These are phyloP conservation scores for Drosophila watanabei DNA, from an alignment of 1,140 invertebrate species.

Conservation along the genomic window DNA sequence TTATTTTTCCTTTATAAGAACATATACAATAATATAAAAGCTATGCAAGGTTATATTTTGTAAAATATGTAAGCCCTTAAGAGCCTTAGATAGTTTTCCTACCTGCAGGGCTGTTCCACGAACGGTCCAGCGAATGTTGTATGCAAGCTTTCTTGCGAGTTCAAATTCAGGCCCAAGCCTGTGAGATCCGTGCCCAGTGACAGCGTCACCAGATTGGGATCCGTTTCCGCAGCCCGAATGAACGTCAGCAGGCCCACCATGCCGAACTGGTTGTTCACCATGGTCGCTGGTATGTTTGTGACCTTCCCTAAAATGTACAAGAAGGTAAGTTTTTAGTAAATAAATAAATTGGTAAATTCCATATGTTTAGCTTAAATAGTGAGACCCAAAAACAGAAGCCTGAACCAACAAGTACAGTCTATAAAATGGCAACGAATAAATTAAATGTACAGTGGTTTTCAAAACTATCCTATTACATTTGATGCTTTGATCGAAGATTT, in stretches of 20 bases:
- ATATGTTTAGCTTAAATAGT: neutral
- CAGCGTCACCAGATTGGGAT: constrained; percentile 97
- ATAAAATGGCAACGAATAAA: neutral
- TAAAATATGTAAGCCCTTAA: neutral
- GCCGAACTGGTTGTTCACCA: constrained; percentile 99
- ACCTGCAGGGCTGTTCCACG: constrained; percentile 97
- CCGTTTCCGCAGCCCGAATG: constrained; percentile 98
- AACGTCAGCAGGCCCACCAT: constrained; percentile 99
- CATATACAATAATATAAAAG: neutral
- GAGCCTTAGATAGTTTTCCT: neutral
- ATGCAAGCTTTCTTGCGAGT: constrained; percentile 98
- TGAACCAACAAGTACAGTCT: neutral
- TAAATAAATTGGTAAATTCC: neutral
- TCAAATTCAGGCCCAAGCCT: constrained; percentile 98
- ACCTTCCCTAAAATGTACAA: constrained; percentile 90
- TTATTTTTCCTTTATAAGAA: neutral
- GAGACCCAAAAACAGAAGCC: neutral
- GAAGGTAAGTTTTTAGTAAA: constrained; percentile 35
- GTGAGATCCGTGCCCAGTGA: constrained; percentile 99
- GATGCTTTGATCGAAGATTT: too few relatives aligned
- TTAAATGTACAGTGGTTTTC: neutral
- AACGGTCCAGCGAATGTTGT: constrained; percentile 99
- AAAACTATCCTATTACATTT: neutral
- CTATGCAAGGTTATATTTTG: neutral
- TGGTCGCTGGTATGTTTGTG: constrained; percentile 98